A percentile compares a stretch with the other conserved stretches of the same genome.
These are phyloP conservation scores for Chitala chitala DNA, from an alignment of 2,113 vertebrate genomes.

Conservation along the genomic window DNA sequence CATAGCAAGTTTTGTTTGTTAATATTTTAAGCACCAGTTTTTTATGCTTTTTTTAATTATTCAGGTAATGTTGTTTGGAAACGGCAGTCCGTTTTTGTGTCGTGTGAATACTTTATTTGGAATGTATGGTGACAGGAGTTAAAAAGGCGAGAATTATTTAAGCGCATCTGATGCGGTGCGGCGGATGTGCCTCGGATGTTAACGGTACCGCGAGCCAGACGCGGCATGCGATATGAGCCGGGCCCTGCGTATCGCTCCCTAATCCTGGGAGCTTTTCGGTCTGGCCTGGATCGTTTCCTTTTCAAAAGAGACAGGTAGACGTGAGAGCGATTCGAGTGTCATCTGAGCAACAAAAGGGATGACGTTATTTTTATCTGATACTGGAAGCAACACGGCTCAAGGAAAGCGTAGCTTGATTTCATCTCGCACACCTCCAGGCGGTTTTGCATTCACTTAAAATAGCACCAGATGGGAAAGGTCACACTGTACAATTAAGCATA, in stretches of 20 bases:
- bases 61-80: not conserved
- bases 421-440: slow-evolving; percentile 4
- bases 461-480: slow-evolving; percentile 16
- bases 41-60: no score
- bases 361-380: slow-evolving; percentile 11
- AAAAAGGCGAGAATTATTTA: not conserved
- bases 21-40: not conserved
- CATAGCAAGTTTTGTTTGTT: not conserved
- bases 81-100: not conserved
- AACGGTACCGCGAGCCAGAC: not conserved
- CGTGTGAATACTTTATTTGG: not conserved
- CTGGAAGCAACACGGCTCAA: not conserved
- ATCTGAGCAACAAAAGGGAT: not conserved
- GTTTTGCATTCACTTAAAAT: slow-evolving; percentile 20
- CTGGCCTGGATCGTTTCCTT: not conserved
- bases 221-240: not conserved
- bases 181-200: not conserved
- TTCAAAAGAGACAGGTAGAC: not conserved
- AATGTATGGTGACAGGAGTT: not conserved
- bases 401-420: not conserved
- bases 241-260: not conserved
- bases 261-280: slow-evolving; percentile 4
- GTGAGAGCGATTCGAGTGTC: not conserved
- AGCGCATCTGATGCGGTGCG: not conserved
- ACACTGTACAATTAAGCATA: slow-evolving; percentile 9